Evolutionary conservation across 2,113 vertebrate genomes (phyloP).

Genomic region (Accipiter virgatus): DNA sequence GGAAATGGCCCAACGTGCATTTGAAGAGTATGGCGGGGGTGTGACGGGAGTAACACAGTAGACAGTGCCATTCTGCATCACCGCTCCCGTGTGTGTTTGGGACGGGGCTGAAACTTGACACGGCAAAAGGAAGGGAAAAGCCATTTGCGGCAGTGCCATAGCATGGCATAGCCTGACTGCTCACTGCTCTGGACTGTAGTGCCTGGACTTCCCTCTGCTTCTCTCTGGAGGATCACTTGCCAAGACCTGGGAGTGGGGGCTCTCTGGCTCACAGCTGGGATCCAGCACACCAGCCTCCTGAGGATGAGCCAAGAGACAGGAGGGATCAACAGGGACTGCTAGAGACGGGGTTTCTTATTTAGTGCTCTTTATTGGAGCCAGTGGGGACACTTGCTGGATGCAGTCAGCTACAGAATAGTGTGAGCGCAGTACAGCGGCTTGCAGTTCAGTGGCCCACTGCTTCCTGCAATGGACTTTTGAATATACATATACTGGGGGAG

Average conservation of each 20-base stretch:
- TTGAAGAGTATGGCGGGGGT: too few relatives aligned
- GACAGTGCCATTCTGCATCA: background rate
- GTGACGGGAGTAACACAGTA: background rate
- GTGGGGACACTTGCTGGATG: background rate
- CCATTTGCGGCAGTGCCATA: background rate
- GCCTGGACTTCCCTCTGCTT: background rate
- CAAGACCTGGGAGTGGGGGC: background rate
- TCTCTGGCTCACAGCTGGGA: background rate
- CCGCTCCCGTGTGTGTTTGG: fast-evolving
- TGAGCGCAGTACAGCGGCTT: background rate
- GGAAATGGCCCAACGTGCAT: background rate
- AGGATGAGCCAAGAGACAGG: background rate
- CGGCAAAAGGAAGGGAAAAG: background rate
- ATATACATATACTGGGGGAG: background rate
- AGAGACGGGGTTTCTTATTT: too few relatives aligned
- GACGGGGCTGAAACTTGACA: too few relatives aligned
- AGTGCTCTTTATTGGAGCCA: background rate
- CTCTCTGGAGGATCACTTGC: background rate
- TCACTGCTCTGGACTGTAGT: background rate
- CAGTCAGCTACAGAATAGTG: background rate
- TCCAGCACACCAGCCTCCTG: background rate
- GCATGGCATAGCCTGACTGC: background rate
- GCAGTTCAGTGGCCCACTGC: background rate
- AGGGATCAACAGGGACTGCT: background rate
- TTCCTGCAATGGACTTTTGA: background rate